phyloP scores from a whole-genome alignment of 92 coral and sea anemone genomes.

The Palythoa grandiflora region DNA sequence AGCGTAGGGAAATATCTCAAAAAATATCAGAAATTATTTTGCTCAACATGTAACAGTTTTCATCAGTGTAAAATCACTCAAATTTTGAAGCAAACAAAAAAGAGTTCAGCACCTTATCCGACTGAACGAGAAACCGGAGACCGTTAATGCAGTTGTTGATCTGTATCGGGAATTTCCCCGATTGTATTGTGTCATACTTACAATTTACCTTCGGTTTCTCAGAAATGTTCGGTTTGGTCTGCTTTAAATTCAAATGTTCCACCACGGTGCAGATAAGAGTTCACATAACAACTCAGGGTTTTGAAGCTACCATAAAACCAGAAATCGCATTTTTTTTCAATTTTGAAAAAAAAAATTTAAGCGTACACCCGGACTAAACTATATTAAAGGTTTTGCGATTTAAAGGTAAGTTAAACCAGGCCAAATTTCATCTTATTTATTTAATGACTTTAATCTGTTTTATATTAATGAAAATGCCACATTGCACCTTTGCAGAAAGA shows the following conservation, averaged over 20 bases:
- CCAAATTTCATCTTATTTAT: not conserved
- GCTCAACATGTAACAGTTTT: too few relatives aligned
- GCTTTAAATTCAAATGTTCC: slow-evolving; percentile 10
- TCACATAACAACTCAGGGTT: not conserved
- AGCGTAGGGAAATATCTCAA: too few relatives aligned
- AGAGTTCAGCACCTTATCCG: not conserved
- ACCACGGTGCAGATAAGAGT: not conserved
- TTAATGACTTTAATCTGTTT: not conserved
- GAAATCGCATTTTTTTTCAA: not conserved
- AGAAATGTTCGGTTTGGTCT: slow-evolving; percentile 9
- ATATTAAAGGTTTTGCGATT: not conserved
- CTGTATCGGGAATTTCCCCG: not conserved
- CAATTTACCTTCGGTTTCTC: slow-evolving; percentile 10
- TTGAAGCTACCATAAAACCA: not conserved
- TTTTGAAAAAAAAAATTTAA: not conserved
- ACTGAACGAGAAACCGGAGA: not conserved
- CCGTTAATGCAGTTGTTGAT: not conserved
- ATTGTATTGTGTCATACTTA: not conserved
- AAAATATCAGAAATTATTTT: too few relatives aligned
- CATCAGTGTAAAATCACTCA: too few relatives aligned
- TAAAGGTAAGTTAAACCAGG: not conserved
- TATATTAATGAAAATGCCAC: not conserved
- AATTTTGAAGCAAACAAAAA: not conserved
- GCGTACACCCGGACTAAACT: not conserved
- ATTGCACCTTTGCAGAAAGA: not conserved